Evolutionary conservation across 2,797 vertebrate species (phyloP), one percentile per base, ranked within the genome.

Genomic region (Periparus ater): DNA sequence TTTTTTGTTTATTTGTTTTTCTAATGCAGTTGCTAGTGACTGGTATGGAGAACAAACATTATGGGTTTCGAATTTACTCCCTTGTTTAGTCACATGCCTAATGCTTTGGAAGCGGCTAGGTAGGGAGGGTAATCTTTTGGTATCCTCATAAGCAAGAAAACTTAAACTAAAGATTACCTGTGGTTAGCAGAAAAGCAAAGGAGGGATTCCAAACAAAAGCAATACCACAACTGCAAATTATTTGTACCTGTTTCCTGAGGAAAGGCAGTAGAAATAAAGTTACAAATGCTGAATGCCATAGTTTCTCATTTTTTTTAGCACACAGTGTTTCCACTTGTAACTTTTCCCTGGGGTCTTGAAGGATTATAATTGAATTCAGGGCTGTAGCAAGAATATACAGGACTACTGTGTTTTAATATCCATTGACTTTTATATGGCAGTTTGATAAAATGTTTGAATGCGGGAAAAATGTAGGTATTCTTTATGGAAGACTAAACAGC

Each of bases 381-480:
- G 58, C 86, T 91, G 62, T 57, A 93, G 82, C 66, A 92, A 70
- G 75, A 94, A 95, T 93, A 89, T 88, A 93, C 66, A 89, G 50
- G 75, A 40, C 60, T 75, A n/a, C 58, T 91, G 73, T 93, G 80
- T 84, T 96, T 95, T 94, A 96, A 95, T 95, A 95, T 88, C 85
- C 80, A 93, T 96, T 91, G 95, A 90, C 91, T 91, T 95, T 95
- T 94, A 92, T 91, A 89, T 80, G 77, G 89, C 85, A 88, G 85
- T 70, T 96, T 96, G 94, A 94, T 91, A 95, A 96, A 96, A 91
- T 70, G 65, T 87, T 96, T 94, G 91, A 86, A 88, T 70, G 92
- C 6, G 2, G 73, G 67, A 80, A 91, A 81, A 89, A 93, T 74
- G 61, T 67, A 75, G 61, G 48, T 88, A 32, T 93, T 94, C 87